phyloP scores from a whole-genome alignment of 2,888 invertebrate species.

The Drosophila greeni region DNA sequence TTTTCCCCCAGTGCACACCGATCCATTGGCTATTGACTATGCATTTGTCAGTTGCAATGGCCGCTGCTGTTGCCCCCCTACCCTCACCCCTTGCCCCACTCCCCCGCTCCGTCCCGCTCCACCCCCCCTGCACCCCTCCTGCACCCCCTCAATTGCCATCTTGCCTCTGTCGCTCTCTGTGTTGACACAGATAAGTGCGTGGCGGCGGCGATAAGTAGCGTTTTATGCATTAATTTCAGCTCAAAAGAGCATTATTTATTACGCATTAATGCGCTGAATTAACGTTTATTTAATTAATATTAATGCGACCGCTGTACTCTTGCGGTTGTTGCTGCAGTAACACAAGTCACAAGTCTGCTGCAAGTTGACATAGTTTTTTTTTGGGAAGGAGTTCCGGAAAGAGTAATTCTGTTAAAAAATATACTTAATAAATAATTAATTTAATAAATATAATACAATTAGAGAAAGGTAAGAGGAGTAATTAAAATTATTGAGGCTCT shows the following conservation, averaged over 20 bases:
- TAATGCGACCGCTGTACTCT: slow-evolving; percentile 53
- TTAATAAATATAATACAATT: too few species aligned
- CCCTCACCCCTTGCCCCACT: slow-evolving; percentile 3
- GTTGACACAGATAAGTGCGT: slow-evolving; percentile 73
- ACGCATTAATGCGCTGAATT: slow-evolving; percentile 74
- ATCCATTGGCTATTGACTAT: slow-evolving; percentile 71
- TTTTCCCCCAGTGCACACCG: slow-evolving; percentile 43
- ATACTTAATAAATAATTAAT: not conserved
- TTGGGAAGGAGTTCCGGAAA: slow-evolving; percentile 1
- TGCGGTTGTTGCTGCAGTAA: slow-evolving; percentile 26
- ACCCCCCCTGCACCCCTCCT: not conserved
- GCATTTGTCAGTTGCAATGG: slow-evolving; percentile 61
- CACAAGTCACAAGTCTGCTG: slow-evolving; percentile 25
- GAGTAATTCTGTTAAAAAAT: not conserved
- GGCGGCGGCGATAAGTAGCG: slow-evolving; percentile 70
- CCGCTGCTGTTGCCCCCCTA: slow-evolving; percentile 8
- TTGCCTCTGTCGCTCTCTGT: slow-evolving; percentile 49
- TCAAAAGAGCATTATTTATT: slow-evolving; percentile 72
- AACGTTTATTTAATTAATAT: slow-evolving; percentile 75
- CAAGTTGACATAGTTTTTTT: slow-evolving; percentile 54
- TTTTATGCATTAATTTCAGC: slow-evolving; percentile 72
- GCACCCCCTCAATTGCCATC: slow-evolving; percentile 14
- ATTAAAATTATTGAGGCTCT: too few species aligned
- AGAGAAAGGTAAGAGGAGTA: too few species aligned
- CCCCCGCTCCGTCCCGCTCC: slow-evolving; percentile 2